These are phyloP conservation scores for Drosophila meridiana DNA, from an alignment of 2,888 invertebrate genomes.

Conservation along the genomic window DNA sequence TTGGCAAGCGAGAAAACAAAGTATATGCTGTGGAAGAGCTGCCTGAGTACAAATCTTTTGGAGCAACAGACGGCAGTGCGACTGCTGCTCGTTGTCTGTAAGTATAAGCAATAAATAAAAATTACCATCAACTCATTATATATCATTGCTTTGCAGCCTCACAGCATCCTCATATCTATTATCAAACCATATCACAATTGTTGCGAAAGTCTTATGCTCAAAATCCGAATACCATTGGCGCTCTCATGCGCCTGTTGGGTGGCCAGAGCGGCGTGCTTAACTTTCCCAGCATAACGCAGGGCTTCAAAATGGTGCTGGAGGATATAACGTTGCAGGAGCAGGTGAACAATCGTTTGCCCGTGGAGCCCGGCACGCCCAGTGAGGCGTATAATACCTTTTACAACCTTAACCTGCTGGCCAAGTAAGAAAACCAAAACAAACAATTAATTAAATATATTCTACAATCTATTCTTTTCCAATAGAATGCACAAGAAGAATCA, in stretches of 20 bases:
- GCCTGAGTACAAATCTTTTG: constrained; percentile 86
- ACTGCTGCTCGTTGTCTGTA: constrained; percentile 87
- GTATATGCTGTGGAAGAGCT: constrained; percentile 86
- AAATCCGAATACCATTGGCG: constrained; percentile 81
- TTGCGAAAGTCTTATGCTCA: constrained; percentile 77
- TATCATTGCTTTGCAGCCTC: constrained; percentile 68
- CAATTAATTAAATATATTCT: neutral
- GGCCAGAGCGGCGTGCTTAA: constrained; percentile 83
- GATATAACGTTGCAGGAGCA: constrained; percentile 82
- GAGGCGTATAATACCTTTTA: constrained; percentile 85
- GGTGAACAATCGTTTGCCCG: constrained; percentile 77
- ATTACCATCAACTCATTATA: neutral
- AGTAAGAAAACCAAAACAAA: constrained; percentile 72
- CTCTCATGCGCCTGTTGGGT: constrained; percentile 82
- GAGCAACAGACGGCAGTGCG: constrained; percentile 88
- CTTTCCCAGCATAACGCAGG: constrained; percentile 82
- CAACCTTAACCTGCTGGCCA: constrained; percentile 85
- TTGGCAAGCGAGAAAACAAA: constrained; percentile 87
- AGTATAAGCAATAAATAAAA: constrained; percentile 43
- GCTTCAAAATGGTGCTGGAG: constrained; percentile 84
- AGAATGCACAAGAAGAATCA: constrained; percentile 83
- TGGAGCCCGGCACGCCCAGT: constrained; percentile 69
- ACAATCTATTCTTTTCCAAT: constrained; percentile 1
- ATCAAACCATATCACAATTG: constrained; percentile 84
- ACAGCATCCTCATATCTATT: constrained; percentile 84